phyloP scores from a whole-genome alignment of 2,888 invertebrate genomes.

The Pristionchus japonicus region DNA sequence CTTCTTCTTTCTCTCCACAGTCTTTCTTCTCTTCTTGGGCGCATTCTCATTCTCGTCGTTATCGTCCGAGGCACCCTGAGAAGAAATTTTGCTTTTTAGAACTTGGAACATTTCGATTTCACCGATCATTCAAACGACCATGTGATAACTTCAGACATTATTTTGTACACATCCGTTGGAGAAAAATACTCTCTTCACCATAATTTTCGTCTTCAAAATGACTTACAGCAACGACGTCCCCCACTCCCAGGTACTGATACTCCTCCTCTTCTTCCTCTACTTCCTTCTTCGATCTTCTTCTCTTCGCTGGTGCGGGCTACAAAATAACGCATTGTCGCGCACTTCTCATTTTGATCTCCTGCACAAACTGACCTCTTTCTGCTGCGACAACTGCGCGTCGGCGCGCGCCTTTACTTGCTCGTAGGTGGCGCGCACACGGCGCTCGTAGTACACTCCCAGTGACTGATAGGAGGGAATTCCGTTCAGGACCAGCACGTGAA shows the following conservation, averaged over 20 bases:
- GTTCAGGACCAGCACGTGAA: neutral
- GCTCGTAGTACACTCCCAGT: slow-evolving; percentile 7
- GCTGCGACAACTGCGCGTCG: neutral
- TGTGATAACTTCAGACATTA: too few relatives aligned
- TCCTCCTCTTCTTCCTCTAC: neutral
- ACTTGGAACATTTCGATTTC: neutral
- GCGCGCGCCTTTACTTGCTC: neutral
- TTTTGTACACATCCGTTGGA: too few relatives aligned
- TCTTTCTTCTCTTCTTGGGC: neutral
- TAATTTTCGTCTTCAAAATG: too few relatives aligned
- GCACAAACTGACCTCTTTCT: neutral
- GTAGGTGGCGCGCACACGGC: slow-evolving; percentile 21
- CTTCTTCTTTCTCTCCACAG: neutral
- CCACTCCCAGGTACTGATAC: neutral
- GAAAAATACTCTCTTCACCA: too few relatives aligned
- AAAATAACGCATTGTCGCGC: neutral
- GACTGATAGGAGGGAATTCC: neutral
- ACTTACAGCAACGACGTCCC: neutral
- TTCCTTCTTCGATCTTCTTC: neutral
- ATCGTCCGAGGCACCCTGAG: neutral
- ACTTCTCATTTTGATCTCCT: neutral
- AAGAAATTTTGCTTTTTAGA: neutral
- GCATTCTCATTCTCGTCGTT: neutral
- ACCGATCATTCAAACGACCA: neutral
- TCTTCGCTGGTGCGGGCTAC: too few relatives aligned